Base-by-base conservation (phyloP, 2,888 invertebrate species). In the Drosophila stalkeri region DNA sequence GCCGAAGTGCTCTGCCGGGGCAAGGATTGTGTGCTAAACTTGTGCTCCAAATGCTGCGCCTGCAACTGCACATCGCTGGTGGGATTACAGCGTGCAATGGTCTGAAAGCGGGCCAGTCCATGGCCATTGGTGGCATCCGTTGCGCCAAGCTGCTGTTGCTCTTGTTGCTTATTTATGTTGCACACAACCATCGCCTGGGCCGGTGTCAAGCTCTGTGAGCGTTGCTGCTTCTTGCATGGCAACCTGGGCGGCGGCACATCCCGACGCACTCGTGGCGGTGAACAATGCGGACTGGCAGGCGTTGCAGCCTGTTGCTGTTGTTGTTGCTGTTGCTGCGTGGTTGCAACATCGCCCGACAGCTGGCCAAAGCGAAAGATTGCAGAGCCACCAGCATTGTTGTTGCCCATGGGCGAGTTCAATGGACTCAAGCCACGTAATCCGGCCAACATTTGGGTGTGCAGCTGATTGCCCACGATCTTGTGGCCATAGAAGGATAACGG, bases 181-280 rank as follows among this genome's bases (percentile, higher is more conserved):
- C 88, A 85, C 8, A 91, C 91, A 18, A 89, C 82, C 67, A 90
- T 90, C 0, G 91, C 91, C 75, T 95, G 95, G 1, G 93, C 93
- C 0, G 97, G 96, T 0, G 96, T 96, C 39, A 97, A 92, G 0
- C 97, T 97, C 89, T 97, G 96, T n/a, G 97, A 97, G 69, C 97
- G 94, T 91, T 97, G 96, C 57, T 89, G 86, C 89, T 95, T 95
- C 89, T 95, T 94, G 41, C 94, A 93, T 12, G 94, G 94, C 71
- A 94, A 80, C 70, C 93, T 92, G 6, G 94, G 94, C 20, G 93
- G 93, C 7, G 94, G 94, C 20, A 92, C 92, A 68, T 94, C 94
- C 44, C 94, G 93, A 64, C 94, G 93, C 44, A 92, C 92, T 41
- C 94, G 91, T 2, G 95, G 94, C 0, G 95, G 95, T 0, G 95